Base-by-base conservation (phyloP, 2,888 invertebrate genomes). In the Torymus tubicola region DNA sequence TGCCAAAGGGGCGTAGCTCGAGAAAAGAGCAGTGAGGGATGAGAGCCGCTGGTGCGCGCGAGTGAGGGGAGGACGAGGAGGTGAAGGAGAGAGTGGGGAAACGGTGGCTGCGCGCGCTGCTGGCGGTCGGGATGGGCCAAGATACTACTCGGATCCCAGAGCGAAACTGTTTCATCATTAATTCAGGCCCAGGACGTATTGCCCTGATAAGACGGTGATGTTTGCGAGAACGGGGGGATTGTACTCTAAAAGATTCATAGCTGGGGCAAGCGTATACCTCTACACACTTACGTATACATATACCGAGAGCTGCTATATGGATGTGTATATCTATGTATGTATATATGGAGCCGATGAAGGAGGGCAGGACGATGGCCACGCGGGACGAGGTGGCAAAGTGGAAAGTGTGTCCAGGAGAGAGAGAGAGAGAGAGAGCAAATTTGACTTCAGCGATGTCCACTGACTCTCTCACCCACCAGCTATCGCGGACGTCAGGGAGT, bases 111-210 rank as follows among this genome's bases (percentile, higher is more conserved):
- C 11, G 57, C 14, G 21, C 14, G 58, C 18, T n/a, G 21, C 13
- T 21, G 4, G 21, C 13, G 14, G 1, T 2, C 14, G 16, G 31
- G 16, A 21, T 10, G 60, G 58, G 61, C 11, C 10, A 75, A 60
- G 67, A 68, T 50, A 68, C 60, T 14, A 3, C 21, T 31, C 1
- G 16, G 53, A 55, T 80, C 72, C 72, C 76, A 55, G 52, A 60
- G 68, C n/a, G n/a, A 73, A 77, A 69, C 81, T 64, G 73, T 77
- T 77, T 77, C 73, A 77, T 81, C 73, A 77, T 73, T 81, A 77
- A 81, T 73, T 77, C 77, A 76, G 24, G 5, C 18, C 58, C 75
- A 65, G 60, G 42, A 71, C 67, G 67, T 71, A 80, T 67, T 67
- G 65, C 61, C 70, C 68, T 72, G 71, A 71, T 76, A 71, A 70